Evolutionary conservation across 1,140 invertebrate species (phyloP).

Genomic region (Ips typographus): DNA sequence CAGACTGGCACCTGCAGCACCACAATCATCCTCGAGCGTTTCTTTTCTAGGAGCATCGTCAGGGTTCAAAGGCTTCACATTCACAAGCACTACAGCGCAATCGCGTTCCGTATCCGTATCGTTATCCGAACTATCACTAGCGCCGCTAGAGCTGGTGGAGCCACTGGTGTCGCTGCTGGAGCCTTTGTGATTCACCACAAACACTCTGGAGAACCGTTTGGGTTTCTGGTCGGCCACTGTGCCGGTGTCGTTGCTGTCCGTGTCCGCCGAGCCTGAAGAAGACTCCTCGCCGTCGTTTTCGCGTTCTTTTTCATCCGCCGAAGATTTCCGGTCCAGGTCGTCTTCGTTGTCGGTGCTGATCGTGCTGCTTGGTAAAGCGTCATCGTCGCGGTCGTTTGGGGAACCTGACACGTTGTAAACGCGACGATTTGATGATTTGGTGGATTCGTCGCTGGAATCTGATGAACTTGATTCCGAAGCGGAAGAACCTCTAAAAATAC

Average conservation of each 20-base stretch:
- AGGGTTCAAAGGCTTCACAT: conserved; percentile 42
- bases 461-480: conserved; percentile 56
- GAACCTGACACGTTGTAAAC: conserved; percentile 47
- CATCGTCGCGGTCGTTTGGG: conserved; percentile 41
- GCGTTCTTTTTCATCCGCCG: conserved; percentile 54
- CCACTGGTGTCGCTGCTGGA: conserved; percentile 25
- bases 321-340: conserved; percentile 40
- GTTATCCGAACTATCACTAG: conserved; percentile 59
- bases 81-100: conserved; percentile 45
- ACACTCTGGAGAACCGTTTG: conserved; percentile 70
- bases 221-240: conserved; percentile 63
- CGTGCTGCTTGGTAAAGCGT: conserved; percentile 47
- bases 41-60: conserved; percentile 4
- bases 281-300: conserved; percentile 56
- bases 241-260: conserved; percentile 60
- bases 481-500: conserved; percentile 47
- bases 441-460: conserved; percentile 49
- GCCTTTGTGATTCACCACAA: conserved; percentile 70
- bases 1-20: conserved; percentile 22
- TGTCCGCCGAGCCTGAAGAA: conserved; percentile 60
- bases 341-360: conserved; percentile 47
- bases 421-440: conserved; percentile 34
- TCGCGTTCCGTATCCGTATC: conserved; percentile 58
- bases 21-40: not conserved
- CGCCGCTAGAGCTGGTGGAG: conserved; percentile 42